Conservation (phyloP, 2,113 vertebrate species). For the Potamarius usumacintae region DNA sequence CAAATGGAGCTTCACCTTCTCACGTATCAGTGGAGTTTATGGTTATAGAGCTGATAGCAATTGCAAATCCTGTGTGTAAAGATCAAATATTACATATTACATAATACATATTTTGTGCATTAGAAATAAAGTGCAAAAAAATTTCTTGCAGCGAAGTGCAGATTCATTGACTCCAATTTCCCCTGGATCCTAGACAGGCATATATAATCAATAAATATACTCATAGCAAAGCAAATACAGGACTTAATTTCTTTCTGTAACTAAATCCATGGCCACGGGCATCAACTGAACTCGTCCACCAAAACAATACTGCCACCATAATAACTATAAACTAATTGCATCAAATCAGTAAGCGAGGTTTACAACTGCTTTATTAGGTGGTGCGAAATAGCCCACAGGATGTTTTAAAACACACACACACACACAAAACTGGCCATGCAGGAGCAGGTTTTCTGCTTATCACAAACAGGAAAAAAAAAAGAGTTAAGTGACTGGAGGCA, state of each 20-base stretch:
- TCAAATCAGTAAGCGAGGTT: conserved; percentile 30
- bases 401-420: neutral
- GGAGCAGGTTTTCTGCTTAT: neutral
- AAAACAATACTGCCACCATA: conserved; percentile 5
- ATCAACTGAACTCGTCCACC: conserved; percentile 1
- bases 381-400: conserved; percentile 39
- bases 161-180: conserved; percentile 7
- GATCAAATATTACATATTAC: neutral
- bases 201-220: conserved; percentile 34
- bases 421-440: neutral
- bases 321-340: conserved; percentile 39
- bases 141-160: neutral
- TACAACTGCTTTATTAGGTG: conserved; percentile 42
- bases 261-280: conserved; percentile 24
- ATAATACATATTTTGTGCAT: neutral
- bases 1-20: conserved; percentile 14
- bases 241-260: conserved; percentile 38
- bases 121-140: neutral
- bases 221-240: conserved; percentile 6
- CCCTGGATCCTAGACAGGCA: neutral
- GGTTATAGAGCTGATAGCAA: neutral
- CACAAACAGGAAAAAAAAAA: neutral
- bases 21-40: conserved; percentile 15
- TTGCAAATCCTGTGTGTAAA: neutral
- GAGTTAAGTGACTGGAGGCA: neutral